phyloP scores from a whole-genome alignment of 2,888 invertebrate genomes.

The Epirrhoe alternata region DNA sequence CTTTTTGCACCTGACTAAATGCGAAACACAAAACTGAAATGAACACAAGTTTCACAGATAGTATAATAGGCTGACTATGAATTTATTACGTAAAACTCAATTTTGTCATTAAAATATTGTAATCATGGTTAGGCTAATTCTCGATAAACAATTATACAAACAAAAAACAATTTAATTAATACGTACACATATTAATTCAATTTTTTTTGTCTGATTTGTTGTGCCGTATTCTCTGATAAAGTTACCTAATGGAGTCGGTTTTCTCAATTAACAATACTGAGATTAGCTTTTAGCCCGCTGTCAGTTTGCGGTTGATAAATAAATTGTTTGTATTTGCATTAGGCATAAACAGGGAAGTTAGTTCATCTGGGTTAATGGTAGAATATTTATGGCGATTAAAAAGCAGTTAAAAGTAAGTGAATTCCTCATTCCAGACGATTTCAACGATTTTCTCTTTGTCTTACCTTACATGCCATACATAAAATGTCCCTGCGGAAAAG shows the following conservation, averaged over 20 bases:
- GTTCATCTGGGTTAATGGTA: no score
- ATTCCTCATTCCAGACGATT: not conserved
- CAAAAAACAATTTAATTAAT: not conserved
- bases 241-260: not conserved
- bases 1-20: conserved; percentile 48
- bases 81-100: conserved; percentile 20
- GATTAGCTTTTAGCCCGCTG: not conserved
- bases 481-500: not conserved
- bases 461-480: not conserved
- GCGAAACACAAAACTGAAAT: conserved; percentile 25
- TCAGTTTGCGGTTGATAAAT: no score
- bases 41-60: conserved; percentile 14
- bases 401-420: not conserved
- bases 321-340: no score
- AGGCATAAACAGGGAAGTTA: no score
- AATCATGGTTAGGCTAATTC: no score
- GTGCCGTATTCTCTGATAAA: not conserved
- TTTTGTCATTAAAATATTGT: no score
- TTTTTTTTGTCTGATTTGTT: not conserved
- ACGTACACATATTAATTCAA: not conserved
- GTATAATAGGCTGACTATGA: not conserved
- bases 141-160: no score
- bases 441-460: not conserved
- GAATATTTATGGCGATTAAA: not conserved
- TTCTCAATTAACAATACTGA: conserved; percentile 1